Conservation (phyloP, 2,113 vertebrate genomes). For the Rhabdomys dilectus region DNA sequence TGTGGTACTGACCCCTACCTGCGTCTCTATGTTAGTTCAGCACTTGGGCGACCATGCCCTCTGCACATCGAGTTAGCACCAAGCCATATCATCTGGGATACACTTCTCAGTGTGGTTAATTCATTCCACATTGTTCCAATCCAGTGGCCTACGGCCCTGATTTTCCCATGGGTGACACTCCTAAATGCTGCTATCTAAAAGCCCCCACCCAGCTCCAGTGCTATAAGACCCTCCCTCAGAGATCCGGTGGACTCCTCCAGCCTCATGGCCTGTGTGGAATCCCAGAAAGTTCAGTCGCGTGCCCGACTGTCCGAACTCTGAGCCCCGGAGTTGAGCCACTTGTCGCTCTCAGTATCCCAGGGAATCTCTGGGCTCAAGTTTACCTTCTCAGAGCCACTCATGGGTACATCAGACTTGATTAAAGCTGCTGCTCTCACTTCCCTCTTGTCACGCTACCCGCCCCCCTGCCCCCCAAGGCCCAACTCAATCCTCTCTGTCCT, state of each 20-base stretch:
- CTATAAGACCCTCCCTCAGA: neutral
- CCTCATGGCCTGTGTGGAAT: neutral
- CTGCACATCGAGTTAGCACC: neutral
- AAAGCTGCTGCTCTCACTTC: neutral
- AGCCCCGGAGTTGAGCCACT: neutral
- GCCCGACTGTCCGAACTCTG: neutral
- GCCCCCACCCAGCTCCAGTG: neutral
- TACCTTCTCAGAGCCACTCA: neutral
- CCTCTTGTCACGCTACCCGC: neutral
- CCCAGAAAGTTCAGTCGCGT: neutral
- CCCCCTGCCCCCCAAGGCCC: no score
- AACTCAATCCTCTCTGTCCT: neutral
- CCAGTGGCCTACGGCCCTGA: neutral
- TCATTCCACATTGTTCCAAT: neutral
- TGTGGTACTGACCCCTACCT: neutral
- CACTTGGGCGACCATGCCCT: neutral
- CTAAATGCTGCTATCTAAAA: neutral
- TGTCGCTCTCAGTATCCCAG: neutral
- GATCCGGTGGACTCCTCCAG: no score
- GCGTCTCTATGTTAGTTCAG: neutral
- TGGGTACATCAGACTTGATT: neutral
- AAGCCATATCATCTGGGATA: neutral
- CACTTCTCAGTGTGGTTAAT: neutral
- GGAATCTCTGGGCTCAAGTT: neutral
- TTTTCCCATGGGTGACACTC: neutral